Evolutionary conservation across 1,140 invertebrate species (phyloP).

Genomic region (Caenorhabditis briggsae): DNA sequence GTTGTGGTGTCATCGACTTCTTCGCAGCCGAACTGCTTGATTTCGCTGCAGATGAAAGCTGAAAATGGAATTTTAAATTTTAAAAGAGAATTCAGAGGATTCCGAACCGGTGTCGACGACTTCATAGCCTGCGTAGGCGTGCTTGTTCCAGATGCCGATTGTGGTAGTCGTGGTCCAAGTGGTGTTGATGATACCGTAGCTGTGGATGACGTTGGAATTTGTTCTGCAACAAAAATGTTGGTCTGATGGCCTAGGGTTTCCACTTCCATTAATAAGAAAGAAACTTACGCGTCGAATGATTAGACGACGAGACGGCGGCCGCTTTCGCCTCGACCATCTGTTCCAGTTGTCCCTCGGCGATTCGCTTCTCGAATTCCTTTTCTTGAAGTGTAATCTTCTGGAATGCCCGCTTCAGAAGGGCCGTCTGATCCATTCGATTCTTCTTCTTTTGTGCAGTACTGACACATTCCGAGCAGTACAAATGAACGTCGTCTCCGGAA

Average conservation of each 20-base stretch:
- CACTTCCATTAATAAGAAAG: neutral
- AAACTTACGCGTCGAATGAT: neutral
- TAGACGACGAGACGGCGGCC: neutral
- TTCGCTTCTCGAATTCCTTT: conserved; percentile 94
- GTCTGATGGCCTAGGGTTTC: too few relatives aligned
- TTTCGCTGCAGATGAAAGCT: conserved; percentile 6
- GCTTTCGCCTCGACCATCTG: conserved; percentile 30
- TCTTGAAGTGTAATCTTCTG: conserved; percentile 97
- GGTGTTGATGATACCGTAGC: conserved; percentile 1
- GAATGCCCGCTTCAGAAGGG: conserved; percentile 95
- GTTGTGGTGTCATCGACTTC: neutral
- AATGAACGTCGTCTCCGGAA: conserved; percentile 80
- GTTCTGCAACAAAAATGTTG: neutral
- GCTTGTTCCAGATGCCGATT: conserved; percentile 3
- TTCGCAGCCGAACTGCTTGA: neutral
- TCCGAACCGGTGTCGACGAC: neutral
- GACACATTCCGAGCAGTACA: conserved; percentile 97
- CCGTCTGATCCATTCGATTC: conserved; percentile 95
- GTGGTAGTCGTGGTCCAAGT: neutral
- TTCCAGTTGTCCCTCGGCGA: conserved; percentile 79
- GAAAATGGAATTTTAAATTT: neutral
- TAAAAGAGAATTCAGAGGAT: neutral
- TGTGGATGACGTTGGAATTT: conserved; percentile 9
- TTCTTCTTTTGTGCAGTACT: conserved; percentile 98
- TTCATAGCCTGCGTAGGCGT: neutral